Evolutionary conservation across 2,797 vertebrate species (phyloP), one percentile per base, ranked within the genome.

Genomic region (Spinus olivaceus): DNA sequence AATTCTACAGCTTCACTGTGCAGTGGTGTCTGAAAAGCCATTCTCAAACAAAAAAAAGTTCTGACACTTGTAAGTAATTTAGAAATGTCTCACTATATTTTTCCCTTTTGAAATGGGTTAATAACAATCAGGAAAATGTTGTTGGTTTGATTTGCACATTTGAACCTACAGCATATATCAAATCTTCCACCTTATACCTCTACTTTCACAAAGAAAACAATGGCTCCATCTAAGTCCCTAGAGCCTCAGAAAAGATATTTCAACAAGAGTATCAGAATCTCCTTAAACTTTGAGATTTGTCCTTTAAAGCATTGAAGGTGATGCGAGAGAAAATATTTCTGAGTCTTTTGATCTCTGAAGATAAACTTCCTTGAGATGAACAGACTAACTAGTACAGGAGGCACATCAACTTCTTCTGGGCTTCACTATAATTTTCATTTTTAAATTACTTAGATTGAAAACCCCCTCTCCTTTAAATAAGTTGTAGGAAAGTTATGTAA

Each of bases 331-430:
- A 88, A 28, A n/a, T 73, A 47, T 61, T 90, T 94, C 42, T 88
- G 57, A 86, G 41, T 73, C 82, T 88, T 88, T 64, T 3, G 32
- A 94, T 95, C 64, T 87, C 65, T 85, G 50, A 83, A 91, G 81
- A 95, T 78, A 91, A 89, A 90, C 65, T 89, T 94, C 76, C 79
- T 83, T 78, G 86, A 89, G 74, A 12, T 91, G 50, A 94, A 35
- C 46, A 87, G 81, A 85, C 67, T 57, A 85, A 64, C 30, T 61
- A 56, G 46, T 79, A 89, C 76, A 94, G 54, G 71, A 82, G 80
- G 69, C 46, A 56, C 32, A 63, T 84, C 28, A 89, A 54, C 74
- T 81, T 6, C 22, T 91, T 47, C 16, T 64, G n/a, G 12, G 32
- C 37, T 91, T 66, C 33, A 44, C 23, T 60, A 20, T 44, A 72